phyloP scores from a whole-genome alignment of 1,140 invertebrate genomes.

The Ceratoteleas bidentatus region DNA sequence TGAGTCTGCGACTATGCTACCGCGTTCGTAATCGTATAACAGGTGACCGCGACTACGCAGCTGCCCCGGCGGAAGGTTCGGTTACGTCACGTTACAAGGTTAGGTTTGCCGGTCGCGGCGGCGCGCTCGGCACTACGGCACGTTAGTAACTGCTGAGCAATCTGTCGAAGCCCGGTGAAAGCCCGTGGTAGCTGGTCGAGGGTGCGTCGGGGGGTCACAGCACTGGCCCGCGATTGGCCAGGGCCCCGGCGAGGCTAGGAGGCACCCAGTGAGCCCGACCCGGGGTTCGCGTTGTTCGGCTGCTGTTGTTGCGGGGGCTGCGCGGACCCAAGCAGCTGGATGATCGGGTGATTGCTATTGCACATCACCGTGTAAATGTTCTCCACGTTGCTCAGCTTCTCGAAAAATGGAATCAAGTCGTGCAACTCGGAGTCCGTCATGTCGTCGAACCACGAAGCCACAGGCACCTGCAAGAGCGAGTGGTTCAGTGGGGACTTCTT shows the following conservation, averaged over 20 bases:
- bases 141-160: slow-evolving; percentile 69
- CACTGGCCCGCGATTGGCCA: slow-evolving; percentile 75
- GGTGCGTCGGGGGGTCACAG: slow-evolving; percentile 75
- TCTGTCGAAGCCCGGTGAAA: slow-evolving; percentile 71
- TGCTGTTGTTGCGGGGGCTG: slow-evolving; percentile 59
- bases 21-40: slow-evolving; percentile 43
- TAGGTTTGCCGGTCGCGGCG: slow-evolving; percentile 39
- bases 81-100: slow-evolving; percentile 42
- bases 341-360: slow-evolving; percentile 93
- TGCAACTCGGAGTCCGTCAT: slow-evolving; percentile 96
- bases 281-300: slow-evolving; percentile 73
- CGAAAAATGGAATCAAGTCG: slow-evolving; percentile 97
- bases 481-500: background rate
- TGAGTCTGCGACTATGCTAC: slow-evolving; percentile 38
- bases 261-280: slow-evolving; percentile 74
- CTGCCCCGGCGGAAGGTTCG: slow-evolving; percentile 24
- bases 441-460: slow-evolving; percentile 98
- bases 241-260: slow-evolving; percentile 79
- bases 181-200: slow-evolving; percentile 72
- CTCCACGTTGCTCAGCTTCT: slow-evolving; percentile 96
- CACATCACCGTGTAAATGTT: slow-evolving; percentile 96
- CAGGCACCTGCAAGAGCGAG: slow-evolving; percentile 89
- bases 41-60: slow-evolving; percentile 41
- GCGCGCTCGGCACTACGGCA: slow-evolving; percentile 47
- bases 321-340: slow-evolving; percentile 77